Conservation (phyloP, 2,888 invertebrate genomes). For the Microdon myrmicae region DNA sequence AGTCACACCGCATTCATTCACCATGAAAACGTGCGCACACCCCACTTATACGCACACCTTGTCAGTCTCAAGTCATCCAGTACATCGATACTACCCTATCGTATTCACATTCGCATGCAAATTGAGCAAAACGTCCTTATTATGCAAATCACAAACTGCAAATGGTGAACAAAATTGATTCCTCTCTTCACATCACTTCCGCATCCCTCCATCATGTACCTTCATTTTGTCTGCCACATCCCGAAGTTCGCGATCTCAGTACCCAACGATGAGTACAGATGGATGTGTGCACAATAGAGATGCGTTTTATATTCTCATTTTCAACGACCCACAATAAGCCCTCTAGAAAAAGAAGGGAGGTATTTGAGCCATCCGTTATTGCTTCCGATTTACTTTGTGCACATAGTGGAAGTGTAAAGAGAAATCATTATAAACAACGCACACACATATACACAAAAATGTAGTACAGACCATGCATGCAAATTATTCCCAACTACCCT, state of each 20-base stretch:
- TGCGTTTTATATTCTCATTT: slow-evolving; percentile 35
- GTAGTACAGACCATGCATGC: slow-evolving; percentile 38
- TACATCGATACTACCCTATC: slow-evolving; percentile 10
- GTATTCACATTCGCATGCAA: slow-evolving; percentile 64
- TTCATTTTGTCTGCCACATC: slow-evolving; percentile 31
- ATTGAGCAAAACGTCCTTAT: slow-evolving; percentile 67
- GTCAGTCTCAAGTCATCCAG: slow-evolving; percentile 1
- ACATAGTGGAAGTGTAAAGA: slow-evolving; percentile 36
- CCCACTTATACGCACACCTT: slow-evolving; percentile 11
- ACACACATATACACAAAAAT: slow-evolving; percentile 44
- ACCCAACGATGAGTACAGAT: slow-evolving; percentile 8
- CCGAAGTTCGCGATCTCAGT: slow-evolving; percentile 1
- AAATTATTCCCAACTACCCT: slow-evolving; percentile 22
- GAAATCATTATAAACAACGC: slow-evolving; percentile 49
- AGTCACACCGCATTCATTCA: slow-evolving; percentile 9
- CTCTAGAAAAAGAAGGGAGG: neutral
- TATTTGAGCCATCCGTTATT: slow-evolving; percentile 18
- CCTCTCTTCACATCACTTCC: slow-evolving; percentile 20
- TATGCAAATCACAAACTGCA: slow-evolving; percentile 67
- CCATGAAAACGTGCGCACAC: neutral
- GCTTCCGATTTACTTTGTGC: slow-evolving; percentile 19
- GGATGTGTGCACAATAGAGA: slow-evolving; percentile 35
- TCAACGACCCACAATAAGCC: neutral
- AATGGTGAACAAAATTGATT: slow-evolving; percentile 67
- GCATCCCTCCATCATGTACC: slow-evolving; percentile 10